Percentiles rank a stretch among this genome's conserved stretches.
Evolutionary conservation across 1,140 invertebrate species (phyloP).

Genomic region (Tetramorium parvispinum): DNA sequence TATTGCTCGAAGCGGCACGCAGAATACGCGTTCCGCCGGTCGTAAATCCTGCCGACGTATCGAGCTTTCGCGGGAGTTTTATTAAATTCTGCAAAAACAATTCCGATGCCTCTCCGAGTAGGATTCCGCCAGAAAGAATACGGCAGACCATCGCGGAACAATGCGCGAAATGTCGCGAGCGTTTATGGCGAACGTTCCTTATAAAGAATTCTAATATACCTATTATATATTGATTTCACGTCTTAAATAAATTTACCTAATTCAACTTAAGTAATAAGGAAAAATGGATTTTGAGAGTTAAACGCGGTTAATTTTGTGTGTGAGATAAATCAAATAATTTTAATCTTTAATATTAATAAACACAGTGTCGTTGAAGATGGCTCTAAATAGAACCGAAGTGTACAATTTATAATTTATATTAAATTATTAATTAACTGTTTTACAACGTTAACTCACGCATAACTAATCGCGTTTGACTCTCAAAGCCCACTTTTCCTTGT

Average conservation of each 20-base stretch:
- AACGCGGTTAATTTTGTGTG: no score
- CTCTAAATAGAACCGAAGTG: no score
- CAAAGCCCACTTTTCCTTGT: no score
- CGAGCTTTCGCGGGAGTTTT: slow-evolving; percentile 27
- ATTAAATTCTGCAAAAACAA: slow-evolving; percentile 60
- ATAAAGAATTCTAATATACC: background rate
- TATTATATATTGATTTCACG: background rate
- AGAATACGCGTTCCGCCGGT: slow-evolving; percentile 36
- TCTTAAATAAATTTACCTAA: slow-evolving; percentile 5
- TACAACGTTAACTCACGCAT: no score
- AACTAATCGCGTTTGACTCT: no score
- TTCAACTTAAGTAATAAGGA: no score
- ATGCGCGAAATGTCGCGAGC: background rate
- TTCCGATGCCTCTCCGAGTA: slow-evolving; percentile 10
- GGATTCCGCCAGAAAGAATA: slow-evolving; percentile 7
- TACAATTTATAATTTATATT: no score
- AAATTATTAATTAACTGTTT: no score
- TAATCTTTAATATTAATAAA: no score
- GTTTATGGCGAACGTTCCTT: background rate
- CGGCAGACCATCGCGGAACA: background rate
- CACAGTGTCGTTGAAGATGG: no score
- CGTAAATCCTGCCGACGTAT: slow-evolving; percentile 44
- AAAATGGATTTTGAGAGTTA: no score
- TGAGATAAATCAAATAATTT: no score
- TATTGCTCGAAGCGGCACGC: slow-evolving; percentile 52